Evolutionary conservation across 2,797 vertebrate species (phyloP).

Genomic region (Chelon labrosus): DNA sequence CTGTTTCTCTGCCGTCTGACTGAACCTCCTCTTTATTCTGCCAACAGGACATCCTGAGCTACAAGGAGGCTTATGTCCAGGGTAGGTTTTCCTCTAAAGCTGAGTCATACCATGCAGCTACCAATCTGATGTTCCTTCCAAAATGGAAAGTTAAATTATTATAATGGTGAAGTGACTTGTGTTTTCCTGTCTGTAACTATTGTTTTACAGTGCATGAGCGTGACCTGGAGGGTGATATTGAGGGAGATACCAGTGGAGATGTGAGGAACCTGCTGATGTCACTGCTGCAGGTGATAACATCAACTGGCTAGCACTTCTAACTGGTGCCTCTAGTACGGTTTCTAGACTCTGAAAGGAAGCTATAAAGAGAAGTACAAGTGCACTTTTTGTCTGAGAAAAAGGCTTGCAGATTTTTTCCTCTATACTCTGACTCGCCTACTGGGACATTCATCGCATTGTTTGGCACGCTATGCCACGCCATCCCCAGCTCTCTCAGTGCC

Average conservation of each 20-base stretch:
- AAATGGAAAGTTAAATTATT: not conserved
- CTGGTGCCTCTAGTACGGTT: not conserved
- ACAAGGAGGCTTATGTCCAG: constrained; percentile 80
- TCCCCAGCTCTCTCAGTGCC: constrained; percentile 25
- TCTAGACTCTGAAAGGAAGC: not conserved
- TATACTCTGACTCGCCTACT: constrained; percentile 40
- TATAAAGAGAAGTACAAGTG: not conserved
- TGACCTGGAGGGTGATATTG: constrained; percentile 90
- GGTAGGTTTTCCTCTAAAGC: constrained; percentile 62
- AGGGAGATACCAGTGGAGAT: constrained; percentile 92
- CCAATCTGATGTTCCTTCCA: not conserved
- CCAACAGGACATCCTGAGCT: constrained; percentile 80
- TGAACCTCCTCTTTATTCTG: constrained; percentile 19
- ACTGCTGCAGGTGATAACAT: constrained; percentile 88
- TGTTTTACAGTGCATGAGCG: constrained; percentile 84
- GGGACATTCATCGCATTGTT: constrained; percentile 53
- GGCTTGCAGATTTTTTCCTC: constrained; percentile 36
- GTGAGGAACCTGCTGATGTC: constrained; percentile 88
- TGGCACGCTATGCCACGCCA: constrained; percentile 11
- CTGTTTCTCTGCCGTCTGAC: not conserved
- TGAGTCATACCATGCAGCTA: constrained; percentile 10
- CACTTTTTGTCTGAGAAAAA: too few relatives aligned
- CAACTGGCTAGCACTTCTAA: not conserved
- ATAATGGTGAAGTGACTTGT: too few relatives aligned
- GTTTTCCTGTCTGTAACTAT: not conserved